Percentiles rank a stretch among this genome's conserved stretches.
phyloP scores from a whole-genome alignment of 2,113 vertebrate species.

The Scopus umbretta region DNA sequence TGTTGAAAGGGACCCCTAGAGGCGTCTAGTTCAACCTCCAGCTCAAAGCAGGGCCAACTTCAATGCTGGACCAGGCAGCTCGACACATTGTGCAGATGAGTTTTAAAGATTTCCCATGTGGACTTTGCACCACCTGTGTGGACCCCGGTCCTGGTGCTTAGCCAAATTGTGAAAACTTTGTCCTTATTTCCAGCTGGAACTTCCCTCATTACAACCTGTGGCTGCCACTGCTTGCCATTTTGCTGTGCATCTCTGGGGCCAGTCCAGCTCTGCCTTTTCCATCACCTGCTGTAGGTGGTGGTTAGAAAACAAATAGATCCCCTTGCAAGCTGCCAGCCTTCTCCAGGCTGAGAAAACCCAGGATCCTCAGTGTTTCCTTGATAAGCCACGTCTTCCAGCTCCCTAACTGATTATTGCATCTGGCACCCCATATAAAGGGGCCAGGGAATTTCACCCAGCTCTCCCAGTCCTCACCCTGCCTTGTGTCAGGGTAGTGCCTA shows the following conservation, averaged over 20 bases:
- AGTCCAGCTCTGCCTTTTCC: background rate
- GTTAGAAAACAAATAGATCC: background rate
- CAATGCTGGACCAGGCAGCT: background rate
- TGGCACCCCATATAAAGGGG: background rate
- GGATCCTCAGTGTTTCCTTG: background rate
- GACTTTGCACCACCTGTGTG: background rate
- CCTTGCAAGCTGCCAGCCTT: background rate
- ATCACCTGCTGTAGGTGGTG: background rate
- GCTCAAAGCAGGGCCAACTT: background rate
- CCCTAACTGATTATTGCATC: background rate
- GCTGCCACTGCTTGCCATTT: background rate
- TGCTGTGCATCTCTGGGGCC: background rate
- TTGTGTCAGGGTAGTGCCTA: background rate
- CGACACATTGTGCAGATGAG: rapidly evolving
- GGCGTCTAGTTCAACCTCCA: background rate
- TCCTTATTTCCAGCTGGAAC: background rate
- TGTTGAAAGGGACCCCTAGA: background rate
- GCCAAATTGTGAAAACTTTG: background rate
- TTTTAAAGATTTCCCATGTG: background rate
- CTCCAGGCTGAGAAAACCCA: background rate
- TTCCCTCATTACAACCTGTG: background rate
- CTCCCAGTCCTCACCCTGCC: background rate
- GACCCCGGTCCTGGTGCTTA: background rate
- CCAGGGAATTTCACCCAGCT: background rate
- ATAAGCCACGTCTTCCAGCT: background rate